phyloP scores from a whole-genome alignment of 2,113 vertebrate species.

The Rhodinocichla rosea region DNA sequence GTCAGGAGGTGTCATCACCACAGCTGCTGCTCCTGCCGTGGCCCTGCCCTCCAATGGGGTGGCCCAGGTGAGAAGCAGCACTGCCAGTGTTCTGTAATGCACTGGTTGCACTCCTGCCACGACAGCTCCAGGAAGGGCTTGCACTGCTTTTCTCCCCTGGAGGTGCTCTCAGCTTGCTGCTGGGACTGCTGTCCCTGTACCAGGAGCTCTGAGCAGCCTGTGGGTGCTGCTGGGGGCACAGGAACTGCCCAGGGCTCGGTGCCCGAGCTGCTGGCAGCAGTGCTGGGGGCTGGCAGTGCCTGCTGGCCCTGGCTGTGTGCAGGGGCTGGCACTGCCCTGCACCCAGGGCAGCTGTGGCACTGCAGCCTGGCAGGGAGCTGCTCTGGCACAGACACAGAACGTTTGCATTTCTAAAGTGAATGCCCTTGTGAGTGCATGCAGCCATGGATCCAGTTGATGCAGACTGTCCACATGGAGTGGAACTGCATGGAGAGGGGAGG shows the following conservation, averaged over 20 bases:
- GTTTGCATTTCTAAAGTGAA: accelerated
- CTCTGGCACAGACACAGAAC: background rate
- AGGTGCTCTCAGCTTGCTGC: background rate
- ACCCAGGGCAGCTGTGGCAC: background rate
- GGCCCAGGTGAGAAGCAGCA: constrained; percentile 69
- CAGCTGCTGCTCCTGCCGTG: constrained; percentile 77
- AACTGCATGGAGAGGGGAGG: background rate
- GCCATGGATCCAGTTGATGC: background rate
- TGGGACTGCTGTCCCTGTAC: background rate
- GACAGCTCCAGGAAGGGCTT: background rate
- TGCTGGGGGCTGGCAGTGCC: background rate
- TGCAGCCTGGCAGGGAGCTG: background rate
- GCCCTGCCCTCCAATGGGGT: constrained; percentile 72
- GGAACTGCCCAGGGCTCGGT: background rate
- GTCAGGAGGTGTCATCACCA: constrained; percentile 91
- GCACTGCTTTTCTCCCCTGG: accelerated
- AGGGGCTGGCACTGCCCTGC: background rate
- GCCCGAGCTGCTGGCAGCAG: background rate
- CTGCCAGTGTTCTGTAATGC: background rate
- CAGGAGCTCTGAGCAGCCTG: background rate
- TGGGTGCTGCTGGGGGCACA: background rate
- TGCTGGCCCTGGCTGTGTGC: background rate
- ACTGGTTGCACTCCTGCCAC: background rate
- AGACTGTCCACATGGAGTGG: background rate
- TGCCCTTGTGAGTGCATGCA: accelerated